A percentile compares a stretch with the other conserved stretches of the same genome.
Evolutionary conservation across 1,140 invertebrate genomes (phyloP).

Genomic region (Andrena cerasifolii): DNA sequence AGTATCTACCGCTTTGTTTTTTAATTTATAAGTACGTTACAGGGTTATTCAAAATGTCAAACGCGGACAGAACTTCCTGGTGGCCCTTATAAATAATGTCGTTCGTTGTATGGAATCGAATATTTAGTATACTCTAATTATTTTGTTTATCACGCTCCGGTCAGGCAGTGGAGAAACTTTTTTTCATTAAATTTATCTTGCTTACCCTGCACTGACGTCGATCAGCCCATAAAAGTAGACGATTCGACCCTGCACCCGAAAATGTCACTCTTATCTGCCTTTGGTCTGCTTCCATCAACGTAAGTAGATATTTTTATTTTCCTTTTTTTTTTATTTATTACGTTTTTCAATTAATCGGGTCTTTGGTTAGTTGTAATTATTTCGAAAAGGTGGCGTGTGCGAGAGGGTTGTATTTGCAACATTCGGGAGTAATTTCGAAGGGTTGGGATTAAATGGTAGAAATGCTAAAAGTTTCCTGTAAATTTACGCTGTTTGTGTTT

Average conservation of each 20-base stretch:
- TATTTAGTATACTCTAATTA: not conserved
- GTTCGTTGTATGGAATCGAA: no score
- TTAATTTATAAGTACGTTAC: no score
- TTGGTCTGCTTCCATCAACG: conserved; percentile 65
- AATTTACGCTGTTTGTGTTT: no score
- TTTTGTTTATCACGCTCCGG: not conserved
- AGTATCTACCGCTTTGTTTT: no score
- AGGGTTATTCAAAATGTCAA: no score
- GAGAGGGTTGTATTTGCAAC: no score
- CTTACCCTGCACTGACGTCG: not conserved
- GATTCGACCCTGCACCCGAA: conserved; percentile 31
- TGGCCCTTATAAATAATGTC: no score
- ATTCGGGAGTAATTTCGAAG: no score
- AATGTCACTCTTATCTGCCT: conserved; percentile 48
- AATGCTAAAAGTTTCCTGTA: no score
- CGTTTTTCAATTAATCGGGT: not conserved
- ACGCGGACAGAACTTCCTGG: no score
- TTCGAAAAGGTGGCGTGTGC: no score
- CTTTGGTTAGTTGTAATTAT: not conserved
- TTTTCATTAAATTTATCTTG: not conserved
- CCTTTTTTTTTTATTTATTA: conserved; percentile 42
- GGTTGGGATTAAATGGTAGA: no score
- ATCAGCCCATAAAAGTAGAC: conserved; percentile 36
- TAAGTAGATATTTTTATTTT: conserved; percentile 71
- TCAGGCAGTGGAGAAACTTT: not conserved